Evolutionary conservation across 2,888 invertebrate species (phyloP).

Genomic region (Lasiommata megera): DNA sequence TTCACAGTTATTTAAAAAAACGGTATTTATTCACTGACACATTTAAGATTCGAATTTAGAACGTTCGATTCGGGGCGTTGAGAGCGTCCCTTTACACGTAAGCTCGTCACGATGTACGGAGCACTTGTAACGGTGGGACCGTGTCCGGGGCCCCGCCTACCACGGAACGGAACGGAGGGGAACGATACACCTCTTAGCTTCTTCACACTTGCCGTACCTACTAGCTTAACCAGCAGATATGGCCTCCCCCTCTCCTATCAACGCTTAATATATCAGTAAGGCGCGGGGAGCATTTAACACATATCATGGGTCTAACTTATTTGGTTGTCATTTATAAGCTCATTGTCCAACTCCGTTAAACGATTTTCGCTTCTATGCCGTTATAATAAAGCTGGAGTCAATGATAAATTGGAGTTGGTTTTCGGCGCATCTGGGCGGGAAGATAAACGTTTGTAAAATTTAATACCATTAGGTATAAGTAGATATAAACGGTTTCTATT

Average conservation of each 20-base stretch:
- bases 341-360: constrained; percentile 36
- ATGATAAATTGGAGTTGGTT: constrained; percentile 39
- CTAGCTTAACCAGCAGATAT: constrained; percentile 56
- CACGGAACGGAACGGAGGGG: constrained; percentile 58
- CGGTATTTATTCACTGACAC: constrained; percentile 25
- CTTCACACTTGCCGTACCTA: constrained; percentile 76
- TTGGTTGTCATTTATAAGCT: constrained; percentile 44
- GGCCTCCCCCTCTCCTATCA: constrained; percentile 48
- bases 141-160: constrained; percentile 64
- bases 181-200: constrained; percentile 76
- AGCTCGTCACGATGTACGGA: constrained; percentile 65
- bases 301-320: constrained; percentile 42
- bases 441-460: constrained; percentile 54
- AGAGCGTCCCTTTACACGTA: constrained; percentile 50
- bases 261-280: constrained; percentile 1
- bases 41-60: constrained; percentile 42
- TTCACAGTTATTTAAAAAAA: constrained; percentile 20
- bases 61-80: constrained; percentile 28
- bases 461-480: constrained; percentile 54
- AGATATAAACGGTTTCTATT: constrained; percentile 43
- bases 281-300: constrained; percentile 23
- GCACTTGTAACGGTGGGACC: constrained; percentile 65
- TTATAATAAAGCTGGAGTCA: constrained; percentile 29
- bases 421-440: constrained; percentile 68
- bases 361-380: constrained; percentile 37